Evolutionary conservation across 2,888 invertebrate genomes (phyloP).

Genomic region (Xestia xanthographa): DNA sequence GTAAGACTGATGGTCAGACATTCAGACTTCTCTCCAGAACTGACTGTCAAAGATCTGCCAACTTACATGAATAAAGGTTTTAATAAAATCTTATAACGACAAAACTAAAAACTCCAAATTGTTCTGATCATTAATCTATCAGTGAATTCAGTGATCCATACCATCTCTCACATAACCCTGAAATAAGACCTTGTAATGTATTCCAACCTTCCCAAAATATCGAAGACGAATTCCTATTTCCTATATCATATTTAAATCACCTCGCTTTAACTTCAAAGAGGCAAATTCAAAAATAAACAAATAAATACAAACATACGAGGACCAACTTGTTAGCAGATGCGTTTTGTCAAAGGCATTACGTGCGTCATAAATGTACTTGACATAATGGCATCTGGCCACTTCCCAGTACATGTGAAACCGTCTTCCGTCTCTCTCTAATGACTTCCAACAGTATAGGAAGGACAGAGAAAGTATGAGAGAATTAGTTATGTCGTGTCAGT

Average conservation of each 20-base stretch:
- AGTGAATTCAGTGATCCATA: neutral
- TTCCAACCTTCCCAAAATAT: slow-evolving; percentile 33
- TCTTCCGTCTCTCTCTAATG: slow-evolving; percentile 58
- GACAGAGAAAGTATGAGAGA: slow-evolving; percentile 60
- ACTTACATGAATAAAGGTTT: neutral
- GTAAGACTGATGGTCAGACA: neutral
- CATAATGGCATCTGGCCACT: slow-evolving; percentile 68
- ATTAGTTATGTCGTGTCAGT: slow-evolving; percentile 2
- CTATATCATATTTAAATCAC: slow-evolving; percentile 39
- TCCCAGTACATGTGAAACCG: slow-evolving; percentile 52
- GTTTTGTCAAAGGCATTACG: slow-evolving; percentile 71
- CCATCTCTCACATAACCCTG: neutral
- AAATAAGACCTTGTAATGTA: slow-evolving; percentile 18
- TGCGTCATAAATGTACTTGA: slow-evolving; percentile 80
- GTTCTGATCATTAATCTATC: slow-evolving; percentile 21
- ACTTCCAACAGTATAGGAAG: slow-evolving; percentile 27
- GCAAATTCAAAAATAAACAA: slow-evolving; percentile 53
- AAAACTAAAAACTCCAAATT: neutral
- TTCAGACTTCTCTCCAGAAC: neutral
- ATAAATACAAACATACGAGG: slow-evolving; percentile 56
- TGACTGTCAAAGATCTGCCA: neutral
- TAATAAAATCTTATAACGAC: neutral
- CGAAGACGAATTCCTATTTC: slow-evolving; percentile 16
- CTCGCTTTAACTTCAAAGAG: slow-evolving; percentile 37
- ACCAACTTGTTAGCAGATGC: slow-evolving; percentile 69